Base-by-base conservation (phyloP, 1,140 invertebrate genomes). In the Agrypnia vestita region DNA sequence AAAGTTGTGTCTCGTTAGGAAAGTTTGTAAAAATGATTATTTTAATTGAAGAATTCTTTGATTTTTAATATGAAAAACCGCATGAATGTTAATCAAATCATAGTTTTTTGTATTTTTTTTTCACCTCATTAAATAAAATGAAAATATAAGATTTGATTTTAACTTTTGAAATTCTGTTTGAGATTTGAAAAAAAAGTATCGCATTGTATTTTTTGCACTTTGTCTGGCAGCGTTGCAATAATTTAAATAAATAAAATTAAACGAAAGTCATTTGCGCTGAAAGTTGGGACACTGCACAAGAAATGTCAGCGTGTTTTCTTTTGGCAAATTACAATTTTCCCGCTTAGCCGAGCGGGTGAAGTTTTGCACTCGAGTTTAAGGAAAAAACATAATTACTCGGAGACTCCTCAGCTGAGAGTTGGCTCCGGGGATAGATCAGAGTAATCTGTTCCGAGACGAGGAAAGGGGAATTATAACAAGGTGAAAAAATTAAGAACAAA, bases 301-400 rank as follows among this genome's bases (percentile, higher is more conserved):
- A 69, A 69, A 64, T 13, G 44, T 17, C 44, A 44, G 7, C 12
- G 7, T 46, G 43, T 69, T 69, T 69, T 47, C 44, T 69, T 69
- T 64, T 35, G n/a, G 15, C n/a, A 10, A 69, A n/a, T 69, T 69
- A 69, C 12, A 11, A 17, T 46, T 46, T 17, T 69, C 46, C 15
- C 64, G 44, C 35, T 12, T 47, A 46, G 0, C 43, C 43, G 64
- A 69, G n/a, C 11, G 11, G n/a, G 15, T 47, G 21, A 21, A 69
- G 44, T 47, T 69, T 69, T 17, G 69, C 21, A 73, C 67, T 71
- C 67, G 17, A 17, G 67, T 47, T 47, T 15, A 71, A 51, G 49
- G 49, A 73, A 73, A 35, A 61, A 73, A 73, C 69, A 53, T 73
- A 51, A 73, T 73, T 73, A 71, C 67, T 46, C 13, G 67, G 67